phyloP scores from a whole-genome alignment of 2,888 invertebrate species.

The Lutraria lutraria region DNA sequence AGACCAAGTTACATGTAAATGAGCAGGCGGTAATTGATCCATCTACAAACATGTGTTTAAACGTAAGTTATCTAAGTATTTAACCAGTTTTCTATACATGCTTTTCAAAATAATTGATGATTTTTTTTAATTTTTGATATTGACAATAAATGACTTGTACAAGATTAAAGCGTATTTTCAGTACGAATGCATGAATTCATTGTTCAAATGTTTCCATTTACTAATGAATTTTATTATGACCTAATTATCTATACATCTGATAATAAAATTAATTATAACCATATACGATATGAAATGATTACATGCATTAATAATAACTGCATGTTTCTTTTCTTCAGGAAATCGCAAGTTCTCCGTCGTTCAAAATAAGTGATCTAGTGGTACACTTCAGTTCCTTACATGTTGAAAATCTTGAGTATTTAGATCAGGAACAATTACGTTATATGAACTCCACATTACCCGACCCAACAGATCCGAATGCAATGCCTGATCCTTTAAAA shows the following conservation, averaged over 20 bases:
- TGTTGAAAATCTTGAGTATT: constrained; percentile 44
- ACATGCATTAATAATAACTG: background rate
- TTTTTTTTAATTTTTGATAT: too few species aligned
- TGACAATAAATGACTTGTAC: too few species aligned
- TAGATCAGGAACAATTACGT: constrained; percentile 34
- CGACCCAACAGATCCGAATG: background rate
- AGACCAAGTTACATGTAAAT: constrained; percentile 34
- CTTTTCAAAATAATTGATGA: too few species aligned
- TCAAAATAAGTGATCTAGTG: background rate
- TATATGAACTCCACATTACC: constrained; percentile 33
- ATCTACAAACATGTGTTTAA: constrained; percentile 19
- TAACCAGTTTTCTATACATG: too few species aligned
- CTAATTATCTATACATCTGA: too few species aligned
- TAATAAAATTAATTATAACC: too few species aligned
- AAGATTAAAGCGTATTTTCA: too few species aligned
- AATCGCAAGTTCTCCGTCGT: background rate
- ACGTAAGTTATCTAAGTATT: constrained; percentile 35
- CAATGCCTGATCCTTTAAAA: constrained; percentile 27
- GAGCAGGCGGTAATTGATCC: constrained; percentile 56
- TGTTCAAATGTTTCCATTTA: too few species aligned
- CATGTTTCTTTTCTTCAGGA: background rate
- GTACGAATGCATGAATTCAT: too few species aligned
- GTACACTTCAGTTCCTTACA: constrained; percentile 52
- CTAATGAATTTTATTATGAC: too few species aligned
- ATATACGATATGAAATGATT: too few species aligned